A percentile compares a stretch with the other conserved stretches of the same genome.
Evolutionary conservation across 2,888 invertebrate species (phyloP).

Genomic region (Stomorhina lunata): DNA sequence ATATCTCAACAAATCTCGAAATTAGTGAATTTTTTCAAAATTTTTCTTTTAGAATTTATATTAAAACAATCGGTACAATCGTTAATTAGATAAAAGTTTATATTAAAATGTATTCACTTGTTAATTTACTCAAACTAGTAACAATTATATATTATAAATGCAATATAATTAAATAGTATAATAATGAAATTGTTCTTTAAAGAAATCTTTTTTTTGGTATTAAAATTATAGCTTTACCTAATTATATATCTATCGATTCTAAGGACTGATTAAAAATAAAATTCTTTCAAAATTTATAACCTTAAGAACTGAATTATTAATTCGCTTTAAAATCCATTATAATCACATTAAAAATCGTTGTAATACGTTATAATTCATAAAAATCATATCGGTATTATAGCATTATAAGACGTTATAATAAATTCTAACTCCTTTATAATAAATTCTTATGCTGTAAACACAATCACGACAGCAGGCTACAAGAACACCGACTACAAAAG

Average conservation of each 20-base stretch:
- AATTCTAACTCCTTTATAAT: too few species aligned
- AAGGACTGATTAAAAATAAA: conserved; percentile 57
- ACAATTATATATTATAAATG: conserved; percentile 38
- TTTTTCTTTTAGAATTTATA: conserved; percentile 30
- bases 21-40: neutral
- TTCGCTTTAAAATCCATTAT: too few species aligned
- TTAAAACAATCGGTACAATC: conserved; percentile 49
- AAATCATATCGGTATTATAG: too few species aligned
- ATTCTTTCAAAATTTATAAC: conserved; percentile 29
- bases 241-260: conserved; percentile 29
- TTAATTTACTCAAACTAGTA: conserved; percentile 46
- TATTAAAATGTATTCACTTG: conserved; percentile 49
- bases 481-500: too few species aligned
- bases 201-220: conserved; percentile 15
- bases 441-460: too few species aligned
- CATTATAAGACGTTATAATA: too few species aligned
- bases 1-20: neutral
- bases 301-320: neutral
- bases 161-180: conserved; percentile 40
- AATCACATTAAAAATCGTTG: too few species aligned
- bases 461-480: too few species aligned
- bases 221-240: conserved; percentile 61
- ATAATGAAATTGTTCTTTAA: conserved; percentile 17
- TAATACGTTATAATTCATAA: too few species aligned
- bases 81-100: conserved; percentile 49